Percentiles rank a stretch among this genome's conserved stretches.
phyloP scores from a whole-genome alignment of 2,797 vertebrate species.

The Hypotaenidia okinawae region DNA sequence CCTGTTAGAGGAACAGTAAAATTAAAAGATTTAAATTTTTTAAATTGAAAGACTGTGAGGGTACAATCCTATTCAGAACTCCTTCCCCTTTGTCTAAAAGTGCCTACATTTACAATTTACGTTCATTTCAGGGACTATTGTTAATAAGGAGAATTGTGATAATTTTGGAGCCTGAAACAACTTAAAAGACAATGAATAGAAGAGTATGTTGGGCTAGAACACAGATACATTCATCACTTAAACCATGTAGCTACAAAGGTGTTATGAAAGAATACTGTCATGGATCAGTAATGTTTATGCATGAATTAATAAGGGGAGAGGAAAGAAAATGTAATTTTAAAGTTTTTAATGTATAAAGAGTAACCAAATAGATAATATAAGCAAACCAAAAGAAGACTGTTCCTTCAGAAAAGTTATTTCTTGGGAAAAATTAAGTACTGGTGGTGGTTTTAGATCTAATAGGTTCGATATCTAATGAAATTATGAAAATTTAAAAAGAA shows the following conservation, averaged over 20 bases:
- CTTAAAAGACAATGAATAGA: neutral
- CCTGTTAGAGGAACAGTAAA: neutral
- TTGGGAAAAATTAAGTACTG: neutral
- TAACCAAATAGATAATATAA: neutral
- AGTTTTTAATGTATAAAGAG: neutral
- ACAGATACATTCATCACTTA: neutral
- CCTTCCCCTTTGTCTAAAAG: constrained; percentile 44
- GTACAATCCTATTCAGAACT: constrained; percentile 39
- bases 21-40: neutral
- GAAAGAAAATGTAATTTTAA: neutral
- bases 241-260: neutral
- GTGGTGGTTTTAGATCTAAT: neutral
- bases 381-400: neutral
- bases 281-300: neutral
- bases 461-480: neutral
- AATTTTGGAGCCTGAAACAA: neutral
- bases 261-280: neutral
- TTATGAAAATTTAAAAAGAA: neutral
- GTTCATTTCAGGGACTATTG: constrained; percentile 44
- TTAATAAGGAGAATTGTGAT: constrained; percentile 23
- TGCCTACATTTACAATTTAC: constrained; percentile 20
- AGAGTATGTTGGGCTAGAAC: neutral
- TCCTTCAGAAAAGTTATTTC: neutral
- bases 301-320: neutral
- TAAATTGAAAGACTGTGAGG: constrained; percentile 54